These are phyloP conservation scores for Callocephalon fimbriatum DNA, from an alignment of 2,113 vertebrate species.

Conservation along the genomic window DNA sequence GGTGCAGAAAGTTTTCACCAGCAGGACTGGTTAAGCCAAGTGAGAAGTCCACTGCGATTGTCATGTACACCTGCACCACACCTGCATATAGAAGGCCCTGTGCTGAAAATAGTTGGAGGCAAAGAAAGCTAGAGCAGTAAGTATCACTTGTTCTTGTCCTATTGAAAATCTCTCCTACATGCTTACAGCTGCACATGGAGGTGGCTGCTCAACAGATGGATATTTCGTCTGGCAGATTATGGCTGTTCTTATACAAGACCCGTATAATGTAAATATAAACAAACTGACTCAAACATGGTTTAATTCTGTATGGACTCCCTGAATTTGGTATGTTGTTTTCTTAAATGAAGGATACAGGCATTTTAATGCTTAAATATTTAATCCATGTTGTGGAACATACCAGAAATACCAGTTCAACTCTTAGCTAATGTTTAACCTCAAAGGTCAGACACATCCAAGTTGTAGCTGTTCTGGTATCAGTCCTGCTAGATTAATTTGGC, in stretches of 20 bases:
- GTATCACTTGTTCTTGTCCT: background rate
- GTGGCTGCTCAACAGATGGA: background rate
- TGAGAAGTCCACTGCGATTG: background rate
- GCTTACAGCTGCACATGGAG: background rate
- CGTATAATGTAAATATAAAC: background rate
- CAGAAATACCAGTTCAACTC: conserved; percentile 29
- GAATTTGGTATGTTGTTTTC: background rate
- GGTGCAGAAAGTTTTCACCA: background rate
- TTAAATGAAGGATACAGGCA: background rate
- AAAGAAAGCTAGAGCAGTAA: background rate
- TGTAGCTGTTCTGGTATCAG: background rate
- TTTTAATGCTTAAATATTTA: conserved; percentile 12
- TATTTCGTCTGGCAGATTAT: background rate
- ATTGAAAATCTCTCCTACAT: fast-evolving
- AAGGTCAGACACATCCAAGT: conserved; percentile 3
- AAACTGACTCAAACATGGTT: background rate
- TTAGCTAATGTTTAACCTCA: conserved; percentile 58
- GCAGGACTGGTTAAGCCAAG: background rate
- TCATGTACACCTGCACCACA: background rate
- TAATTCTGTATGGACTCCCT: background rate
- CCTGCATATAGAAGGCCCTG: background rate
- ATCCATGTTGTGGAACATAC: conserved; percentile 16
- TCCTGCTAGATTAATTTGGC: background rate
- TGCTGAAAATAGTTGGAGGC: background rate
- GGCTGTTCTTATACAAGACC: background rate